phyloP scores from a whole-genome alignment of 2,888 invertebrate species.

The Helobdella robusta region DNA sequence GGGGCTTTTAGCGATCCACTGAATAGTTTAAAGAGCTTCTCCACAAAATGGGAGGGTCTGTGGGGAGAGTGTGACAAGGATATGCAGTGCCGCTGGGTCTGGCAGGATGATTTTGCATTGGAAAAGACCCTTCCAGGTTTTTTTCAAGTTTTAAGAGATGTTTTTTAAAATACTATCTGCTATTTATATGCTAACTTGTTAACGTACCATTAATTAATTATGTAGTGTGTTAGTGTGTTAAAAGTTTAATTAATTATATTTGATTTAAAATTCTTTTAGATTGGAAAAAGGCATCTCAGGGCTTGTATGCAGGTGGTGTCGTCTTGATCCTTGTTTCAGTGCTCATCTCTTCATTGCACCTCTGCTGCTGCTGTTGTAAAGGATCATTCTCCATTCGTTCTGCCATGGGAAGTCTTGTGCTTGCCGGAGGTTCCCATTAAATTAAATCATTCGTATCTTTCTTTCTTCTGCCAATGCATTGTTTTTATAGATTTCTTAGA shows the following conservation, averaged over 20 bases:
- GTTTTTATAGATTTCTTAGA: not conserved
- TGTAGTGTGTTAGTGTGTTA: too few species aligned
- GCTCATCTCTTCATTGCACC: slow-evolving; percentile 23
- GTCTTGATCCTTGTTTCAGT: slow-evolving; percentile 15
- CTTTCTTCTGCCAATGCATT: not conserved
- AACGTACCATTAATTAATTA: too few species aligned
- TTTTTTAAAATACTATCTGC: not conserved
- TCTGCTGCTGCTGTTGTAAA: slow-evolving; percentile 27
- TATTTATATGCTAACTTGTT: too few species aligned
- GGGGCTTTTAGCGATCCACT: not conserved
- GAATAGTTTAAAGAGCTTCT: not conserved
- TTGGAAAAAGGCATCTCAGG: slow-evolving; percentile 28
- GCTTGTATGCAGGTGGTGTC: slow-evolving; percentile 25
- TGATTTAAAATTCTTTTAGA: slow-evolving; percentile 10
- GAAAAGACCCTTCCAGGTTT: slow-evolving; percentile 25
- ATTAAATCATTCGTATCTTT: not conserved
- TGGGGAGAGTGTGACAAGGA: slow-evolving; percentile 16
- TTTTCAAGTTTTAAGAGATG: not conserved
- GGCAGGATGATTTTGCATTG: slow-evolving; percentile 22
- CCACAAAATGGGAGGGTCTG: slow-evolving; percentile 14
- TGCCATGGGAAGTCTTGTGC: slow-evolving; percentile 26
- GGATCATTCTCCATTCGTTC: slow-evolving; percentile 24
- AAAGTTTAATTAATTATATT: too few species aligned
- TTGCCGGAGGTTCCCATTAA: slow-evolving; percentile 18
- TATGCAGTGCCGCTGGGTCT: slow-evolving; percentile 21